Percentiles rank a stretch among this genome's conserved stretches.
phyloP scores from a whole-genome alignment of 2,113 vertebrate genomes.

The Petrocephalus zakoni region DNA sequence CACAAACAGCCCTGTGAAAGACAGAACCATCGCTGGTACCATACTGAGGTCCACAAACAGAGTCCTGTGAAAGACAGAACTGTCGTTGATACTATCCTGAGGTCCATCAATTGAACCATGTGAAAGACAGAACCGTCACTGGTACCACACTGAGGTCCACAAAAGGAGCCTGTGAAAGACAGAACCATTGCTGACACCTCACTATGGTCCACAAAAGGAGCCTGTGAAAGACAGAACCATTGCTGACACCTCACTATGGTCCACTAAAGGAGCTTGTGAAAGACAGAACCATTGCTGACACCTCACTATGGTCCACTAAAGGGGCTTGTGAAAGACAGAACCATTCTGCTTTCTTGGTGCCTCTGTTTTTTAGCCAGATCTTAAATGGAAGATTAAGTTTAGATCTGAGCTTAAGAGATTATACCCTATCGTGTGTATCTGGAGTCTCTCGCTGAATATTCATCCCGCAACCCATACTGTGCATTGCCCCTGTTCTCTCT shows the following conservation, averaged over 20 bases:
- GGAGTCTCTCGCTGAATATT: constrained; percentile 51
- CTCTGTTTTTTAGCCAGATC: constrained; percentile 50
- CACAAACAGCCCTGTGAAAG: background rate
- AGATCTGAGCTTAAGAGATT: constrained; percentile 61
- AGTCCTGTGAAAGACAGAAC: background rate
- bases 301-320: too few species aligned
- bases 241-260: background rate
- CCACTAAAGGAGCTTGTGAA: background rate
- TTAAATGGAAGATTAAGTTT: constrained; percentile 64
- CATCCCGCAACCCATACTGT: constrained; percentile 37
- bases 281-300: too few species aligned
- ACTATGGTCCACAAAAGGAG: background rate
- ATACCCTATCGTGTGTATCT: constrained; percentile 52
- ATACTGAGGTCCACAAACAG: background rate
- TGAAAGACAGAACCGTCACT: background rate
- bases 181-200: background rate
- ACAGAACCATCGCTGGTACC: background rate
- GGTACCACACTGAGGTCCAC: background rate
- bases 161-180: background rate
- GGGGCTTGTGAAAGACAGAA: background rate
- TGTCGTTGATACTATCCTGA: background rate
- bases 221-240: background rate
- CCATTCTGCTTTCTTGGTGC: constrained; percentile 55
- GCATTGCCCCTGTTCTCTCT: constrained; percentile 25
- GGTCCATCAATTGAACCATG: background rate